Percentiles rank a stretch among this genome's conserved stretches.
Conservation (phyloP, 2,113 vertebrate species). For the Leptocoma aspasia region DNA sequence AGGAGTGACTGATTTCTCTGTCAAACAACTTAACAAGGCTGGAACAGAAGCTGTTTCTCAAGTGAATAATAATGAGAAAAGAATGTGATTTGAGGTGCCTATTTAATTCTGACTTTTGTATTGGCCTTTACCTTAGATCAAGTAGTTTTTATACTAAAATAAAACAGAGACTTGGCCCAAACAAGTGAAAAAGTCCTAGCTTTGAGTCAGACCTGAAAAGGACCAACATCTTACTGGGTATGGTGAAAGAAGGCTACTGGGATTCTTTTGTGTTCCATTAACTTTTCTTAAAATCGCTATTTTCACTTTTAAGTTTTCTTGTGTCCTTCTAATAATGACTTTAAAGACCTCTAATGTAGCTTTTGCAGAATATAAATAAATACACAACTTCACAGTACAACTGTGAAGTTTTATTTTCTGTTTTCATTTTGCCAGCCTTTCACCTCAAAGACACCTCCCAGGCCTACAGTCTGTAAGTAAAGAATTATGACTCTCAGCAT, state of each 20-base stretch:
- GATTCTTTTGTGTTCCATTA: not conserved
- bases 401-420: not conserved
- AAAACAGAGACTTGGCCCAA: not conserved
- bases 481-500: not conserved
- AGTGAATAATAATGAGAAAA: constrained; percentile 39
- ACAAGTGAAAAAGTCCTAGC: not conserved
- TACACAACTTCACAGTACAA: not conserved
- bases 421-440: not conserved
- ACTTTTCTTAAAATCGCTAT: not conserved
- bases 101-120: not conserved
- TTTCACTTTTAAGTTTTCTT: not conserved
- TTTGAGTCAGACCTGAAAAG: not conserved
- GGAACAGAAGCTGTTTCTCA: not conserved
- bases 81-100: not conserved
- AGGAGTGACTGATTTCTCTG: constrained; percentile 42
- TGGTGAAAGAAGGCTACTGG: not conserved
- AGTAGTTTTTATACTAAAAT: not conserved
- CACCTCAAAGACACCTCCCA: not conserved
- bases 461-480: not conserved
- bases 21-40: constrained; percentile 19
- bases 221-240: not conserved
- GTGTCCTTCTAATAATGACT: not conserved
- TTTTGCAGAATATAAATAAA: not conserved
- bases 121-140: not conserved
- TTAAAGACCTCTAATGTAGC: not conserved